A percentile compares a stretch with the other conserved stretches of the same genome.
phyloP scores from a whole-genome alignment of 2,113 vertebrate species.

The Misgurnus mizolepis region DNA sequence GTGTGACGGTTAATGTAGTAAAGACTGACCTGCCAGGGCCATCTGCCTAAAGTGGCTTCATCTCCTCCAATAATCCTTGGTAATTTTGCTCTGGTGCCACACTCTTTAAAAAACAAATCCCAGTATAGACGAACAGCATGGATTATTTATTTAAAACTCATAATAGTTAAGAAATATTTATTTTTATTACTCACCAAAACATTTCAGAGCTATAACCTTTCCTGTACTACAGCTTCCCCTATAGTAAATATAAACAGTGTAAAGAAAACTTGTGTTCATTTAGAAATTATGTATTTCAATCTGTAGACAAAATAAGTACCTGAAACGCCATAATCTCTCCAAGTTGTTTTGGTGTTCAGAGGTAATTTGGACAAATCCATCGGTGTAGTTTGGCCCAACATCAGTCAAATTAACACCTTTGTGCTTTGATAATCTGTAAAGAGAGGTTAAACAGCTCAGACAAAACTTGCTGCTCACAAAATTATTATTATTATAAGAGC shows the following conservation, averaged over 20 bases:
- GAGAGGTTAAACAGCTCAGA: too few species aligned
- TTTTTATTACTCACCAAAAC: slow-evolving; percentile 79
- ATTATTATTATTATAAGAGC: background rate
- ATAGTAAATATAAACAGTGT: slow-evolving; percentile 52
- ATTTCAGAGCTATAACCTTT: slow-evolving; percentile 83
- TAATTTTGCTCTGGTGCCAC: slow-evolving; percentile 69
- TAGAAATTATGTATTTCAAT: too few species aligned
- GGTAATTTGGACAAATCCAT: slow-evolving; percentile 78
- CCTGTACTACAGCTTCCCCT: slow-evolving; percentile 82
- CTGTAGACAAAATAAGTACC: too few species aligned
- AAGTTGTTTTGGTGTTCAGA: slow-evolving; percentile 63
- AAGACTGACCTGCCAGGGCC: slow-evolving; percentile 94
- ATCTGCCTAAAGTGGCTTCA: slow-evolving; percentile 76
- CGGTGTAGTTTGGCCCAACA: slow-evolving; percentile 68
- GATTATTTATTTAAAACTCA: background rate
- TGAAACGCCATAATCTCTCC: slow-evolving; percentile 79
- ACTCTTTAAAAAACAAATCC: slow-evolving; percentile 64
- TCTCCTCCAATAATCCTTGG: slow-evolving; percentile 79
- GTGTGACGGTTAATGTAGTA: slow-evolving; percentile 79
- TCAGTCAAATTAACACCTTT: slow-evolving; percentile 83
- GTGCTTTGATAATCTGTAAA: slow-evolving; percentile 78
- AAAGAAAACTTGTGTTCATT: background rate
- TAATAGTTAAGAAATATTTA: background rate
- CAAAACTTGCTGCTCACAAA: background rate
- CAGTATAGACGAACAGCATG: background rate